Percentiles rank a stretch among this genome's conserved stretches.
These are phyloP conservation scores for Amphimallon solstitiale DNA, from an alignment of 2,888 invertebrate genomes.

Conservation along the genomic window DNA sequence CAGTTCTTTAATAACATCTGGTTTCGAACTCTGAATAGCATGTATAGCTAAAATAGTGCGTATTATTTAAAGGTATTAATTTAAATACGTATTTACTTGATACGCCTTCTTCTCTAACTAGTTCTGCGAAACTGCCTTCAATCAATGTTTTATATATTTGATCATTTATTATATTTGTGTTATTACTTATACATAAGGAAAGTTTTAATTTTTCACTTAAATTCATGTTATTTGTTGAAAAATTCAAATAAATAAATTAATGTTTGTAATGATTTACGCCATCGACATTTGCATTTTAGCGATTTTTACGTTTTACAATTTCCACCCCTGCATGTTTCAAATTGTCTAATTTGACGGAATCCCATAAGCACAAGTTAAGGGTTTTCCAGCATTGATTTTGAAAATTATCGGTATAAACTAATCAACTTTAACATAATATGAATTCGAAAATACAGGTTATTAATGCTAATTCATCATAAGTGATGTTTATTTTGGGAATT, in stretches of 20 bases:
- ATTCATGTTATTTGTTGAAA: slow-evolving; percentile 11
- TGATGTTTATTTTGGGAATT: too few relatives aligned
- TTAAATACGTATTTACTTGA: slow-evolving; percentile 46
- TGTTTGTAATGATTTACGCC: too few relatives aligned
- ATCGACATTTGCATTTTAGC: too few relatives aligned
- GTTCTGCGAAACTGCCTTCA: slow-evolving; percentile 53
- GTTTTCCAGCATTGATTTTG: too few relatives aligned
- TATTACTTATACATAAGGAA: slow-evolving; percentile 48
- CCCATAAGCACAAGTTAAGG: too few relatives aligned
- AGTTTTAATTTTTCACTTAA: slow-evolving; percentile 46
- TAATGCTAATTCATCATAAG: too few relatives aligned
- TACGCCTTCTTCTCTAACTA: slow-evolving; percentile 49
- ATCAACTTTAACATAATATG: too few relatives aligned
- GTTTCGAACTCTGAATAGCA: slow-evolving; percentile 54
- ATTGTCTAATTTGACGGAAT: too few relatives aligned
- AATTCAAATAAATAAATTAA: neutral
- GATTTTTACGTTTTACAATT: too few relatives aligned
- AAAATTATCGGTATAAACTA: too few relatives aligned
- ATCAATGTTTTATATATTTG: slow-evolving; percentile 50
- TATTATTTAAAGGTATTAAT: neutral
- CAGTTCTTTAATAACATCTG: slow-evolving; percentile 57
- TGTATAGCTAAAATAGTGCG: slow-evolving; percentile 50
- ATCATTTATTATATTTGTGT: slow-evolving; percentile 48
- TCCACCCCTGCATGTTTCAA: too few relatives aligned
- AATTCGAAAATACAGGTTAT: too few relatives aligned